Conservation (phyloP, 1,140 invertebrate species). For the Steinernema khuongi region DNA sequence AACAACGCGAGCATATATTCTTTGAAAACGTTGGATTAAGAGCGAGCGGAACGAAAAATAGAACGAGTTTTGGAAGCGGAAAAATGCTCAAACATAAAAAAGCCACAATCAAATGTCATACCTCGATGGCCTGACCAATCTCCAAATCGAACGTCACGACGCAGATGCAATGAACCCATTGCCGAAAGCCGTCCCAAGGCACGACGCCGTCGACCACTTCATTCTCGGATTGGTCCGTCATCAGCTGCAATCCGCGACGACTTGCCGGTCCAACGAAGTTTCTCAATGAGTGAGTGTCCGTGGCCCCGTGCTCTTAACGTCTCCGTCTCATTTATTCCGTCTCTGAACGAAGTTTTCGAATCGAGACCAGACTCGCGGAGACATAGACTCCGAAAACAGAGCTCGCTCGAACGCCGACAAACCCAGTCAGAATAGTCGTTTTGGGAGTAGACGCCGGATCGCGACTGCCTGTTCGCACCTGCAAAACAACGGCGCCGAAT, state of each 20-base stretch:
- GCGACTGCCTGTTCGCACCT: not conserved
- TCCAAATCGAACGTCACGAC: conserved; percentile 97
- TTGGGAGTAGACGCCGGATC: not conserved
- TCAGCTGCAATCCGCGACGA: not conserved
- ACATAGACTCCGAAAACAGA: too few relatives aligned
- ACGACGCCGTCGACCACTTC: conserved; percentile 11
- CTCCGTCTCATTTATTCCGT: not conserved
- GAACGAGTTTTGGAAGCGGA: not conserved
- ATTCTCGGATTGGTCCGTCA: not conserved
- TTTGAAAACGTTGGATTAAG: conserved; percentile 19
- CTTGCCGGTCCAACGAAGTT: not conserved
- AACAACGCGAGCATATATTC: too few relatives aligned
- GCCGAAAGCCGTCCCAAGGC: conserved; percentile 68
- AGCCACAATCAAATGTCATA: conserved; percentile 58
- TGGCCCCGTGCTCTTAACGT: not conserved
- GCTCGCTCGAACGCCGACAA: not conserved
- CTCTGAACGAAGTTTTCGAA: not conserved
- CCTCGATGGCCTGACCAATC: conserved; percentile 89
- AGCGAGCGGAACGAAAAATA: conserved; percentile 22
- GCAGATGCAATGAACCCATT: conserved; percentile 93
- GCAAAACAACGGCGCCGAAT: not conserved
- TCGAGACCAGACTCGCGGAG: not conserved
- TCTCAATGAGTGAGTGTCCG: not conserved
- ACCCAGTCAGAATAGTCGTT: not conserved
- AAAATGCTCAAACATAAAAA: conserved; percentile 14